phyloP scores from a whole-genome alignment of 2,113 vertebrate species.

The Mustelus asterias region DNA sequence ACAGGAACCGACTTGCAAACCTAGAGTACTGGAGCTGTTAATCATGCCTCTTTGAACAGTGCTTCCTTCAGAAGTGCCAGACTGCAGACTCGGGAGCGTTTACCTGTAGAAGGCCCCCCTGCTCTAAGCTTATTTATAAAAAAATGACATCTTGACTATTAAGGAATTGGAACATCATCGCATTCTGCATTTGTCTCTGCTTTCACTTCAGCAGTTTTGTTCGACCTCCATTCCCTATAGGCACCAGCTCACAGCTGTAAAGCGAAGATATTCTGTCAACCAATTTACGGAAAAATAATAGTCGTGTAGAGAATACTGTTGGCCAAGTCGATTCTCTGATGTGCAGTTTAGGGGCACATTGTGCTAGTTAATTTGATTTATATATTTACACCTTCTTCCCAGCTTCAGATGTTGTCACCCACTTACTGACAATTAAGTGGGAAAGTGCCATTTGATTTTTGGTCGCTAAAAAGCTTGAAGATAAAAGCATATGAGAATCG shows the following conservation, averaged over 20 bases:
- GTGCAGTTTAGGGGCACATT: background rate
- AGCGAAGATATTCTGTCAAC: background rate
- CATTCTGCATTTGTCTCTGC: background rate
- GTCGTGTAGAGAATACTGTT: background rate
- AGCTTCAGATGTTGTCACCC: background rate
- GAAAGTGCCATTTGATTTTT: background rate
- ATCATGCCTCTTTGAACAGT: background rate
- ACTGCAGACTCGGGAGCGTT: background rate
- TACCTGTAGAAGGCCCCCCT: background rate
- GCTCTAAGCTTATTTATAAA: background rate
- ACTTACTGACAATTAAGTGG: background rate
- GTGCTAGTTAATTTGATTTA: background rate
- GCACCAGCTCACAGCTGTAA: background rate
- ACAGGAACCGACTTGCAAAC: background rate
- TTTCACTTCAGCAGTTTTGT: background rate
- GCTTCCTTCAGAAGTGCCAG: conserved; percentile 1
- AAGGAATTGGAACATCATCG: background rate
- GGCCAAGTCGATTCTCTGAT: background rate
- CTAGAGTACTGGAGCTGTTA: background rate
- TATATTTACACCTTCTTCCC: background rate
- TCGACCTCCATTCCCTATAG: background rate
- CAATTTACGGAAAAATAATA: background rate
- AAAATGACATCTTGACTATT: background rate
- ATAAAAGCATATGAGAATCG: background rate
- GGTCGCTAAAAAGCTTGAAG: background rate